Base-by-base conservation (phyloP, 2,113 vertebrate species). In the Dryoscopus gambensis region DNA sequence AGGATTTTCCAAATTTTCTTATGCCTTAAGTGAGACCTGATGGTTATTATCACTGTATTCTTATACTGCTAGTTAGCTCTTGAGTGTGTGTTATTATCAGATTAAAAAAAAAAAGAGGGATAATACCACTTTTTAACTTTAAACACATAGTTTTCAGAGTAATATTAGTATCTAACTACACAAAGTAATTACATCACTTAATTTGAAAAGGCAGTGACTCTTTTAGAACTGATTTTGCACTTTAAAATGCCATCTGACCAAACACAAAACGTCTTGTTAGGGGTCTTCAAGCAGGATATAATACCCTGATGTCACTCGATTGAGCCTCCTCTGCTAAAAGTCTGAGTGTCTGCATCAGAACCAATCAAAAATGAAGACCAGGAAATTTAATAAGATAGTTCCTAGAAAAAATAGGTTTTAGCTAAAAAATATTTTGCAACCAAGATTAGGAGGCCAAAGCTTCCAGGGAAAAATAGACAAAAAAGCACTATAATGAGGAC, bases 111-210 rank as follows among this genome's bases (percentile, higher is more conserved):
- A 10, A 46, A 44, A 44, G 7, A n/a, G 6, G 7, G 2, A 0
- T 33, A 40, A 59, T 2, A 0, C 2, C 20, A 11, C 17, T 60
- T 80, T 84, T 80, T 37, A 49, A 12, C 5, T 50, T 60, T 44
- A 44, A 89, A 64, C 3, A 35, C 13, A 5, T 9, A 3, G 5
- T 88, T 83, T 84, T 77, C 16, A 37, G 33, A 16, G 31, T 57
- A 44, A 44, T 3, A 22, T 40, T 46, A 39, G 10, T 28, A 31
- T 15, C 27, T 33, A 60, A 60, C 30, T 68, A 17, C 73, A 56
- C 24, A 64, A 44, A 82, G 3, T 2, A 64, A 40, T 59, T 53
- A 8, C 0, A 0, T 46, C 5, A 60, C 33, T 50, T 49, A 46
- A 63, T 70, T 64, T 64, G 14, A 83, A 76, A 80, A 16, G 14